Base-by-base conservation (phyloP, 2,888 invertebrate species). In the Tetranychus truncatus region DNA sequence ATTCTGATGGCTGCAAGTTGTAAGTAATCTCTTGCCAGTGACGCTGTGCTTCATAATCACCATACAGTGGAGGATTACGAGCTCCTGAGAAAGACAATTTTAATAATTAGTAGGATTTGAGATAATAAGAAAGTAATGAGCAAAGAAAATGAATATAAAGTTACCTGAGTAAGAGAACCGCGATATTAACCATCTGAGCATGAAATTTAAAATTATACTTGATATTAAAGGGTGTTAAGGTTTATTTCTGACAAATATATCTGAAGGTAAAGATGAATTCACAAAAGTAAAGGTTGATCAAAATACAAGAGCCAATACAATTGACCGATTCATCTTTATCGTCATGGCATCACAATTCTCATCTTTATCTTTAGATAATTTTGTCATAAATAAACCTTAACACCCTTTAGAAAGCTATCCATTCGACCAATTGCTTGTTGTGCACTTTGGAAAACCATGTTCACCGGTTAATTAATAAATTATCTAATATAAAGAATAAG, bases 1-100 rank as follows among this genome's bases (percentile, higher is more conserved):
- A 87, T 76, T 86, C 82, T 69, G 81, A 77, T 1, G 84, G 75
- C 2, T 92, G 91, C 72, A 97, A 85, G 83, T 96, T 91, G 34
- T 89, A 85, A 0, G 96, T 95, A 76, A 99, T 88, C 85, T 99
- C 99, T 88, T 96, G 95, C 99, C 99, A 99, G 83, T 99, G 99
- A 73, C 99, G 86, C 82, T 99, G 99, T 0, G 99, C 99, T 84
- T 99, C 99, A 83, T 90, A 99, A 83, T 99, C 99, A 4, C 99
- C 99, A 84, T 86, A 94, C 90, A 95, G 91, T 0, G 96, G 97
- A 1, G 92, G 88, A 77, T 87, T 88, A 21, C 86, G 87, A 81
- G 88, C 85, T 1, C 95, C 83, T 80, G 77, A 76, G 79, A 34
- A 34, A 34, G 1, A 34, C 4, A 34, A 34, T 34, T 3, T 4